A percentile compares a stretch with the other conserved stretches of the same genome.
These are phyloP conservation scores for Tragelaphus imberbis DNA, from an alignment of 2,113 vertebrate genomes.

Conservation along the genomic window DNA sequence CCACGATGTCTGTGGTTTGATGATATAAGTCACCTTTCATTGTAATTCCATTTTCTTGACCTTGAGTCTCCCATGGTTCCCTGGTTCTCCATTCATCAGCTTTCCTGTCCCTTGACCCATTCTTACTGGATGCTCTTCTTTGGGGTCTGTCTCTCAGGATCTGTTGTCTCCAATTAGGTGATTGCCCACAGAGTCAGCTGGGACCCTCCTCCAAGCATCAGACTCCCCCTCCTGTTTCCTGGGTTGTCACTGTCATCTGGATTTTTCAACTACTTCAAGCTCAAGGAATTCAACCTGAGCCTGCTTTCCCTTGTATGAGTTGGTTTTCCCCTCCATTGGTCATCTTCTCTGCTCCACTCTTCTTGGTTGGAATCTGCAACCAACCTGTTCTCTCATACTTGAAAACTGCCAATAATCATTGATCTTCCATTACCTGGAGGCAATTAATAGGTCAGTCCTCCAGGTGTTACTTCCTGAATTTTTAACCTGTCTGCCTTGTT, in stretches of 20 bases:
- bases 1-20: neutral
- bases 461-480: neutral
- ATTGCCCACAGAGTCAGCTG: fast-evolving
- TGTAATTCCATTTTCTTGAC: neutral
- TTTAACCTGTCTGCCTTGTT: neutral
- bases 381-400: neutral
- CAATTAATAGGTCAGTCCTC: neutral
- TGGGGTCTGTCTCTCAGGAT: fast-evolving
- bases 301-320: fast-evolving
- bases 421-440: too few relatives aligned
- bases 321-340: neutral
- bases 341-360: neutral
- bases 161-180: neutral
- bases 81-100: too few relatives aligned
- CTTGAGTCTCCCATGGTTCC: fast-evolving
- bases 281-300: neutral
- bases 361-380: neutral
- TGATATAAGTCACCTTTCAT: too few relatives aligned
- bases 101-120: neutral
- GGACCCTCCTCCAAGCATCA: neutral
- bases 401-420: fast-evolving
- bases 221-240: neutral
- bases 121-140: neutral
- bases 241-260: fast-evolving
- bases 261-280: neutral